Conservation (phyloP, 1,140 invertebrate genomes). For the Maniola jurtina region DNA sequence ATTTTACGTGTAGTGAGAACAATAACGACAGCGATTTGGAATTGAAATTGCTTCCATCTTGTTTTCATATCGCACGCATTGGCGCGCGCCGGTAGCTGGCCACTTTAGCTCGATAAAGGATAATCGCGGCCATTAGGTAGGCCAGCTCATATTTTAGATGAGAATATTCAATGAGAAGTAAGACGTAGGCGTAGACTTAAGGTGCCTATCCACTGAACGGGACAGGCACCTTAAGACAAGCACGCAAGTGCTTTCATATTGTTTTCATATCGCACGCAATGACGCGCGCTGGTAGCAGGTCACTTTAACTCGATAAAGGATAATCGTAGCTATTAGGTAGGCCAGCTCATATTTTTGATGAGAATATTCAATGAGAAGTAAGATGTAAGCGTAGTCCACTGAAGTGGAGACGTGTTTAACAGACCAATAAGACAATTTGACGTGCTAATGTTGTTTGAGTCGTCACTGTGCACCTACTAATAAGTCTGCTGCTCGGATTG, state of each 20-base stretch:
- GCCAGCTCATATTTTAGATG: background rate
- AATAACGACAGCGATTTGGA: slow-evolving; percentile 46
- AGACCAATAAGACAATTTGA: no score
- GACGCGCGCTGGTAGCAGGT: slow-evolving; percentile 38
- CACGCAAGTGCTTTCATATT: slow-evolving; percentile 23
- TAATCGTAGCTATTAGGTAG: slow-evolving; percentile 10
- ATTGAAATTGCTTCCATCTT: slow-evolving; percentile 40
- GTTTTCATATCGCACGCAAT: slow-evolving; percentile 36
- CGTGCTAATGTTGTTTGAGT: no score
- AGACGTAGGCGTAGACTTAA: background rate
- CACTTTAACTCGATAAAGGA: slow-evolving; percentile 20
- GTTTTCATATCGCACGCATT: slow-evolving; percentile 37
- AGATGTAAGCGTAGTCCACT: background rate
- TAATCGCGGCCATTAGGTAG: slow-evolving; percentile 11
- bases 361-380: slow-evolving; percentile 5
- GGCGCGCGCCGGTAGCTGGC: slow-evolving; percentile 38
- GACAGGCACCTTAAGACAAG: no score
- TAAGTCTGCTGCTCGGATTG: no score
- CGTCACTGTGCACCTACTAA: no score
- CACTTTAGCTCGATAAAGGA: slow-evolving; percentile 21
- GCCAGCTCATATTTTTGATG: background rate
- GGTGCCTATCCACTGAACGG: background rate
- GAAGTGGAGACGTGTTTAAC: no score
- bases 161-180: slow-evolving; percentile 5
- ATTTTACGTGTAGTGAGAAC: slow-evolving; percentile 35